Evolutionary conservation across 1,140 invertebrate species (phyloP), one percentile per base, ranked within the genome.

Genomic region (Pollicipes pollicipes): DNA sequence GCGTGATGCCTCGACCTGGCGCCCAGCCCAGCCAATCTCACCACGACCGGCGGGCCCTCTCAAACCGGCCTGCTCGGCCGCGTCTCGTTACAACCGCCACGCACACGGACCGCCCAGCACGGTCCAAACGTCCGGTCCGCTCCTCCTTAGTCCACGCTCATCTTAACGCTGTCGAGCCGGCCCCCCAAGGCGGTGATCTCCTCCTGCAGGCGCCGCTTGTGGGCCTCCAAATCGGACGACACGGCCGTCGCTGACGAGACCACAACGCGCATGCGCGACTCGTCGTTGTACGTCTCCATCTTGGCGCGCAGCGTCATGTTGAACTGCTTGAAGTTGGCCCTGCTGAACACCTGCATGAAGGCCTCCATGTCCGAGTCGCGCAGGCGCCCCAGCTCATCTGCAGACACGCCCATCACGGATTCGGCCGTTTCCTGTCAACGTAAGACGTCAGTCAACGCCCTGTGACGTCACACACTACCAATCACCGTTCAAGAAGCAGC

Each of bases 221-320:
- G 64, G 1, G 64, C 64, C 28, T 27, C 64, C 64, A 66, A n/a
- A 29, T 66, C 64, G 27, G 64, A 21, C 64, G 64, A 66, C 64
- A 66, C n/a, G 4, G 64, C n/a, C 64, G 64, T 29, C 64, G 28
- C 64, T n/a, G 17, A 8, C 64, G 64, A 66, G 24, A 66, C 64
- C 27, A 66, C 64, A 4, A 66, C n/a, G 3, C 28, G n/a, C 64
- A 66, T 28, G n/a, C 64, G n/a, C 64, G 64, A 66, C 64, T 66
- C 64, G 64, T 66, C 93, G 80, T 92, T 95, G 76, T 89, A 98
- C 27, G 85, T 88, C 79, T 98, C 95, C 78, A 90, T 85, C 80
- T 93, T 95, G 27, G 88, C 86, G 73, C 91, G 82, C 66, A 97
- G 81, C 78, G 88, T 90, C 76, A 96, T 90, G 21, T 88, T 82